A percentile compares a stretch with the other conserved stretches of the same genome.
These are phyloP conservation scores for Drosophila albomicans DNA, from an alignment of 1,140 invertebrate genomes.

Conservation along the genomic window DNA sequence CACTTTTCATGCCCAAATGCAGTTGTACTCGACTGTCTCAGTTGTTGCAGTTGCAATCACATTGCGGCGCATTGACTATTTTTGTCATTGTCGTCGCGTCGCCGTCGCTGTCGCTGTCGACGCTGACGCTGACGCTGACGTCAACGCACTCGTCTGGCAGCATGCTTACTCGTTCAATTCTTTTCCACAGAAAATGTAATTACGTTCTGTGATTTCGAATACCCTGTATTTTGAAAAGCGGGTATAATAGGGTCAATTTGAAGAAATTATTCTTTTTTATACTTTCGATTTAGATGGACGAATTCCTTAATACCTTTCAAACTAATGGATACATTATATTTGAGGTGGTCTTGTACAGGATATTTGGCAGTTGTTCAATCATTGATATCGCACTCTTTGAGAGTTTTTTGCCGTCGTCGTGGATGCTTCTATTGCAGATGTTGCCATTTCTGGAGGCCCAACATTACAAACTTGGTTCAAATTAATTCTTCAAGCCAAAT, in stretches of 20 bases:
- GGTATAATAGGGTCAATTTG: neutral
- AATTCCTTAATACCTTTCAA: too few species aligned
- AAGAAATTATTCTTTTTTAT: neutral
- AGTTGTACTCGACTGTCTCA: conserved; percentile 43
- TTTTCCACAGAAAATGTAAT: conserved; percentile 75
- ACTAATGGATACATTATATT: too few species aligned
- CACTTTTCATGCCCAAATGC: conserved; percentile 78
- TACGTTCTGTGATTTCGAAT: conserved; percentile 64
- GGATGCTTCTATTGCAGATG: conserved; percentile 26
- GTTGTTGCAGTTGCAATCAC: conserved; percentile 14
- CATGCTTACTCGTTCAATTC: conserved; percentile 70
- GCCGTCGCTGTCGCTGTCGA: conserved; percentile 31
- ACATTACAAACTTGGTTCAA: conserved; percentile 65
- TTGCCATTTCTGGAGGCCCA: conserved; percentile 58
- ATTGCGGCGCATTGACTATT: conserved; percentile 20
- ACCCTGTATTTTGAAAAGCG: neutral
- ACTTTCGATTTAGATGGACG: neutral
- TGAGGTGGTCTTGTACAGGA: neutral
- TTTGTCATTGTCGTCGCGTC: conserved; percentile 6
- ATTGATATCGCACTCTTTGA: neutral
- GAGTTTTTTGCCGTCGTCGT: conserved; percentile 9
- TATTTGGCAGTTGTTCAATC: conserved; percentile 2
- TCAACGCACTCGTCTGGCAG: conserved; percentile 67
- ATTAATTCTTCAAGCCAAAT: conserved; percentile 76
- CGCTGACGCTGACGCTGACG: conserved; percentile 35